Evolutionary conservation across 1,140 invertebrate genomes (phyloP).

Genomic region (Lycorma delicatula): DNA sequence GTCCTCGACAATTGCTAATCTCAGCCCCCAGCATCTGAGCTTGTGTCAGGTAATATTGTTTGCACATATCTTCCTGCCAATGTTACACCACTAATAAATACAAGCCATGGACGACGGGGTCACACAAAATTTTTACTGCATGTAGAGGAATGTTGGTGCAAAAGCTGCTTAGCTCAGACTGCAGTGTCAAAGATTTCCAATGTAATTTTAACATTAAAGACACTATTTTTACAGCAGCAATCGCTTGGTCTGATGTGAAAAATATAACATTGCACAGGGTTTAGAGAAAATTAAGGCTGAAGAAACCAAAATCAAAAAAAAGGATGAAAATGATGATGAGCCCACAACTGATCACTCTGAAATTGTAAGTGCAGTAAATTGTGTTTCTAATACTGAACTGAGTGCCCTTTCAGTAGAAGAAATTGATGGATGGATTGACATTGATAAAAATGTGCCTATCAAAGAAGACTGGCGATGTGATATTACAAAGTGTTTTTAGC

Average conservation of each 20-base stretch:
- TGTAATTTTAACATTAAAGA: background rate
- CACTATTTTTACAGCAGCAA: background rate
- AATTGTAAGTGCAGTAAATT: too few species aligned
- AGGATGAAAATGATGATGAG: too few species aligned
- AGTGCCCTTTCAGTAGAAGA: too few species aligned
- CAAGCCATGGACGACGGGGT: slow-evolving; percentile 41
- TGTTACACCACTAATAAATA: slow-evolving; percentile 35
- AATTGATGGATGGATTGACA: too few species aligned
- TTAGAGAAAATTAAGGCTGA: background rate
- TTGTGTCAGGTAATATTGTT: slow-evolving; percentile 17
- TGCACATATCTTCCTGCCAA: slow-evolving; percentile 38
- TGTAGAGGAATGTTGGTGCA: slow-evolving; percentile 18
- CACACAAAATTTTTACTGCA: slow-evolving; percentile 33
- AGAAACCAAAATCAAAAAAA: too few species aligned
- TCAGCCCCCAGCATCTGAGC: slow-evolving; percentile 19
- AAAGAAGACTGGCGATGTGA: too few species aligned
- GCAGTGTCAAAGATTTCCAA: slow-evolving; percentile 1
- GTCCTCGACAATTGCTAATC: slow-evolving; percentile 34
- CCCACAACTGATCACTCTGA: too few species aligned
- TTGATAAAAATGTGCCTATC: too few species aligned
- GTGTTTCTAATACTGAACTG: too few species aligned
- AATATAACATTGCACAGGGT: background rate
- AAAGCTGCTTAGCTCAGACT: background rate
- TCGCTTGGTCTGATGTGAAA: background rate
- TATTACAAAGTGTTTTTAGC: too few species aligned